A percentile compares a stretch with the other conserved stretches of the same genome.
Evolutionary conservation across 2,888 invertebrate genomes (phyloP).

Genomic region (Micropterix aruncella): DNA sequence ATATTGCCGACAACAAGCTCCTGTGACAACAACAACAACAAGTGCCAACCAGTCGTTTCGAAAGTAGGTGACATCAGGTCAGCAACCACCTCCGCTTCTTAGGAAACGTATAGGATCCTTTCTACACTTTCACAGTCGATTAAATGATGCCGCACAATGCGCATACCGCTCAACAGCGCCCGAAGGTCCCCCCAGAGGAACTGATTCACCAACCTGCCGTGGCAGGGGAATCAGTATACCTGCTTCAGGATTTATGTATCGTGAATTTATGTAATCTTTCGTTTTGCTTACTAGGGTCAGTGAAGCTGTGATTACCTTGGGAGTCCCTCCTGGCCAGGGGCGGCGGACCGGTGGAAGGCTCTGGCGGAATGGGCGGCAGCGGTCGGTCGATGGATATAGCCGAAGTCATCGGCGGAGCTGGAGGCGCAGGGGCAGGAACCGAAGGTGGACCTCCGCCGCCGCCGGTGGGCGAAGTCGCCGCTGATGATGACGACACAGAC

Average conservation of each 20-base stretch:
- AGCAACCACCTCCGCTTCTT: too few relatives aligned
- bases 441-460: conserved; percentile 24
- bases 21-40: too few relatives aligned
- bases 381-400: conserved; percentile 38
- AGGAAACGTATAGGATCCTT: too few relatives aligned
- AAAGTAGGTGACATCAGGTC: too few relatives aligned
- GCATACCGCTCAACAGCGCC: too few relatives aligned
- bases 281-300: background rate
- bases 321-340: conserved; percentile 51
- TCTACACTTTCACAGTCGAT: too few relatives aligned
- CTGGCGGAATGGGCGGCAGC: conserved; percentile 47
- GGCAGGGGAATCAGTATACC: conserved; percentile 9
- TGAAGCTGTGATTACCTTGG: conserved; percentile 34
- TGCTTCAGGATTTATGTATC: conserved; percentile 8
- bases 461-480: conserved; percentile 34
- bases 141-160: too few relatives aligned
- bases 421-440: conserved; percentile 29
- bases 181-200: too few relatives aligned
- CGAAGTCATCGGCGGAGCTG: conserved; percentile 27
- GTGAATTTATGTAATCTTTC: conserved; percentile 3
- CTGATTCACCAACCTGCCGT: conserved; percentile 9
- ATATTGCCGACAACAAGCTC: too few relatives aligned
- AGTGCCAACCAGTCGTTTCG: too few relatives aligned
- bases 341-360: conserved; percentile 22
- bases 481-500: conserved; percentile 36